A percentile compares a stretch with the other conserved stretches of the same genome.
Evolutionary conservation across 2,888 invertebrate genomes (phyloP).

Genomic region (Amphipyra berbera): DNA sequence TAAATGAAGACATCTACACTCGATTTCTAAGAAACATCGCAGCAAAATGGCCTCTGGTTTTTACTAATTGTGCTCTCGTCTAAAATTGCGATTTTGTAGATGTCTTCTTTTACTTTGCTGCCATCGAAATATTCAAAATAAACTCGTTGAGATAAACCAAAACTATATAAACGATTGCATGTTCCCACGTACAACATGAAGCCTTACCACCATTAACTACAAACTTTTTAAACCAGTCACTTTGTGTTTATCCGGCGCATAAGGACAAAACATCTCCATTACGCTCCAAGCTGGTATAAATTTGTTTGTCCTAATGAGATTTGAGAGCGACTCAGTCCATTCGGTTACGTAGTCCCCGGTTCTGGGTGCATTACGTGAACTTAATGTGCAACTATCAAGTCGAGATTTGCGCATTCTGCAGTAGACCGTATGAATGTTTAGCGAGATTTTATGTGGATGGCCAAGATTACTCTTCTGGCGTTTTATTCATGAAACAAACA

Average conservation of each 20-base stretch:
- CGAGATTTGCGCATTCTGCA: constrained; percentile 51
- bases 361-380: constrained; percentile 53
- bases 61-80: too few species aligned
- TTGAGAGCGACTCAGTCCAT: constrained; percentile 46
- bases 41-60: too few species aligned
- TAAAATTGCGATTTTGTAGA: too few species aligned
- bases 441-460: constrained; percentile 49
- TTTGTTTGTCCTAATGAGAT: constrained; percentile 60
- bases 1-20: too few species aligned
- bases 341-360: constrained; percentile 31
- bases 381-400: constrained; percentile 52
- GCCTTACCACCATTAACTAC: constrained; percentile 15
- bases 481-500: constrained; percentile 53
- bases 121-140: too few species aligned
- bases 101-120: too few species aligned
- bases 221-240: constrained; percentile 45
- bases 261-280: constrained; percentile 55
- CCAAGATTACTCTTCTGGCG: constrained; percentile 49
- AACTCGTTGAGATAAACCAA: too few species aligned
- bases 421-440: constrained; percentile 54
- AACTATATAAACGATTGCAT: too few species aligned
- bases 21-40: too few species aligned
- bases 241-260: constrained; percentile 29
- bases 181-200: not conserved
- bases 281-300: constrained; percentile 50